Evolutionary conservation across 2,113 vertebrate species (phyloP).

Genomic region (Oriolus oriolus): DNA sequence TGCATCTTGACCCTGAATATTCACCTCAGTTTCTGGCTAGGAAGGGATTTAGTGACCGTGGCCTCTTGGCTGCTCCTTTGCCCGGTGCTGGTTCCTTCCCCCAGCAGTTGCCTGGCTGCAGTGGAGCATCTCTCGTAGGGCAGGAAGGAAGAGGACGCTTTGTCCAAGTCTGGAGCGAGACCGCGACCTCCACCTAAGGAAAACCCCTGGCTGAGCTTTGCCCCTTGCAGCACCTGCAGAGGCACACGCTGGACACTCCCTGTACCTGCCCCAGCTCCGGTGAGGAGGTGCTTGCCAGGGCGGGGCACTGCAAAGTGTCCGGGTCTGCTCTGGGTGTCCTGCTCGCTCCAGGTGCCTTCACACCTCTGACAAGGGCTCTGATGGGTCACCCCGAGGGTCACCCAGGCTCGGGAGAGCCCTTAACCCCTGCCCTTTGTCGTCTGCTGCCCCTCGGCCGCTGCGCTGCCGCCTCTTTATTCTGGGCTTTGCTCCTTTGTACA

Average conservation of each 20-base stretch:
- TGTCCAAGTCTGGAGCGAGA: not conserved
- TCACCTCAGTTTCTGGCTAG: not conserved
- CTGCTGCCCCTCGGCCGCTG: not conserved
- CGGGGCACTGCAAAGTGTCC: not conserved
- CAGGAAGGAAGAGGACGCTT: not conserved
- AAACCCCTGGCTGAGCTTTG: not conserved
- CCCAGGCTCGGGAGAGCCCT: not conserved
- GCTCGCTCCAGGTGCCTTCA: not conserved
- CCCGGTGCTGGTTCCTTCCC: not conserved
- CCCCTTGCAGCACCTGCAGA: not conserved
- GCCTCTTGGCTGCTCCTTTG: not conserved
- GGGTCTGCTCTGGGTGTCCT: not conserved
- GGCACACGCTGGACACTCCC: rapidly evolving
- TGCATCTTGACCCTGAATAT: not conserved
- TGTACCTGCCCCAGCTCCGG: not conserved
- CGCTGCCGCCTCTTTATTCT: not conserved
- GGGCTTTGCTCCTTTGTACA: not conserved
- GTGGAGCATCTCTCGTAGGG: rapidly evolving
- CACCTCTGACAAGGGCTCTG: rapidly evolving
- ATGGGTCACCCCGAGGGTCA: not conserved
- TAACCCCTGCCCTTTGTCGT: not conserved
- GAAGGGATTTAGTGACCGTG: not conserved
- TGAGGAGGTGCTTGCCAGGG: not conserved
- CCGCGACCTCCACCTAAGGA: not conserved
- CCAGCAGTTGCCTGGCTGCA: not conserved